Evolutionary conservation across 2,888 invertebrate species (phyloP).

Genomic region (Leucophora obtusa): DNA sequence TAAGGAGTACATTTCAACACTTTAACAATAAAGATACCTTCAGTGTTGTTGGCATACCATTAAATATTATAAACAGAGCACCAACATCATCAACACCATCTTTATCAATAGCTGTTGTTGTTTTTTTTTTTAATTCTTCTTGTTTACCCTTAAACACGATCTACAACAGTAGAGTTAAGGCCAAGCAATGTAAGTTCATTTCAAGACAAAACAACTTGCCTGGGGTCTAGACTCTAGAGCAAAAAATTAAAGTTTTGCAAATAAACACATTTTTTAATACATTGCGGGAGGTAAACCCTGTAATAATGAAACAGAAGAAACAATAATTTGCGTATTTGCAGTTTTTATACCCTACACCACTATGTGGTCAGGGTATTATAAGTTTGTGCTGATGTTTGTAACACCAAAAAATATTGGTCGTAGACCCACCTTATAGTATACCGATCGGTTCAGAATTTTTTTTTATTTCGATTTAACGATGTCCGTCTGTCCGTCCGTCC

Average conservation of each 20-base stretch:
- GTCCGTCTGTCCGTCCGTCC: too few relatives aligned
- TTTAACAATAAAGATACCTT: slow-evolving; percentile 5
- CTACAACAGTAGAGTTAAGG: background rate
- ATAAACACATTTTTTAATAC: background rate
- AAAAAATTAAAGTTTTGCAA: background rate
- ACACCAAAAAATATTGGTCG: too few relatives aligned
- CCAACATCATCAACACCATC: background rate
- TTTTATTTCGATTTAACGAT: too few relatives aligned
- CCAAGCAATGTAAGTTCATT: background rate
- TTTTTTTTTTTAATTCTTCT: background rate
- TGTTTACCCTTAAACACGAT: background rate
- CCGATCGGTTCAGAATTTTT: too few relatives aligned
- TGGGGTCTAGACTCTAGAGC: background rate
- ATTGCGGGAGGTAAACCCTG: background rate
- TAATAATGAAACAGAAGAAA: too few relatives aligned
- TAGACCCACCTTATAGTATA: too few relatives aligned
- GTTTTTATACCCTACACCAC: too few relatives aligned
- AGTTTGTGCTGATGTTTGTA: too few relatives aligned
- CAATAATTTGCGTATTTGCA: background rate
- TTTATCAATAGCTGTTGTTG: background rate
- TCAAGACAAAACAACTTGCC: background rate
- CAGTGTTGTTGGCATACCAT: background rate
- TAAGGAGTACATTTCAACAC: slow-evolving; percentile 20
- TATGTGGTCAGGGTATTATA: too few relatives aligned
- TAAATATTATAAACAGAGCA: background rate